These are phyloP conservation scores for Hesperophylax magnus DNA, from an alignment of 1,140 invertebrate genomes.

Conservation along the genomic window DNA sequence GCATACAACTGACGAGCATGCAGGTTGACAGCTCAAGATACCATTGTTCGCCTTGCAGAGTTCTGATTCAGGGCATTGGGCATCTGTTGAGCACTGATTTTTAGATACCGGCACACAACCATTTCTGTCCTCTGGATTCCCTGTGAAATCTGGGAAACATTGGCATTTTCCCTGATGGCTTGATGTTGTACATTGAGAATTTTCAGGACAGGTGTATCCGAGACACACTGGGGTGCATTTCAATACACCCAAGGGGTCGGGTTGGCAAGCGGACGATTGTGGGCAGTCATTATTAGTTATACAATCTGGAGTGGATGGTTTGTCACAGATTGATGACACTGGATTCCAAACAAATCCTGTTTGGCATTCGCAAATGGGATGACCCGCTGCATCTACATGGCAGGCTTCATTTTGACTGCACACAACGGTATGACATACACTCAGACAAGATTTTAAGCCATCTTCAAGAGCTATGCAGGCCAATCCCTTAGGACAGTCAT, in stretches of 20 bases:
- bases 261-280: conserved; percentile 78
- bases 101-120: conserved; percentile 82
- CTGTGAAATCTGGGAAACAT: conserved; percentile 84
- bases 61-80: conserved; percentile 85
- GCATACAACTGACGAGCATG: conserved; percentile 83
- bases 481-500: conserved; percentile 79
- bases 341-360: conserved; percentile 87
- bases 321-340: conserved; percentile 83
- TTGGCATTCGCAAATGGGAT: conserved; percentile 83
- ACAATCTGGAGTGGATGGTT: conserved; percentile 88
- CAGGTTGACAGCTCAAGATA: conserved; percentile 76
- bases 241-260: conserved; percentile 87
- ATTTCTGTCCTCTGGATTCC: conserved; percentile 90
- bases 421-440: conserved; percentile 83
- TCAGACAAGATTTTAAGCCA: conserved; percentile 78
- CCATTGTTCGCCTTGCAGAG: conserved; percentile 74
- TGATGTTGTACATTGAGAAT: conserved; percentile 83
- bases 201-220: conserved; percentile 85
- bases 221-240: conserved; percentile 85
- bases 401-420: conserved; percentile 89
- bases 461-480: conserved; percentile 73
- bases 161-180: conserved; percentile 84
- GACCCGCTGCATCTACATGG: conserved; percentile 74
- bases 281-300: conserved; percentile 80
- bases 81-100: conserved; percentile 84